A percentile compares a stretch with the other conserved stretches of the same genome.
These are phyloP conservation scores for Drosophila antonietae DNA, from an alignment of 2,888 invertebrate genomes.

Conservation along the genomic window DNA sequence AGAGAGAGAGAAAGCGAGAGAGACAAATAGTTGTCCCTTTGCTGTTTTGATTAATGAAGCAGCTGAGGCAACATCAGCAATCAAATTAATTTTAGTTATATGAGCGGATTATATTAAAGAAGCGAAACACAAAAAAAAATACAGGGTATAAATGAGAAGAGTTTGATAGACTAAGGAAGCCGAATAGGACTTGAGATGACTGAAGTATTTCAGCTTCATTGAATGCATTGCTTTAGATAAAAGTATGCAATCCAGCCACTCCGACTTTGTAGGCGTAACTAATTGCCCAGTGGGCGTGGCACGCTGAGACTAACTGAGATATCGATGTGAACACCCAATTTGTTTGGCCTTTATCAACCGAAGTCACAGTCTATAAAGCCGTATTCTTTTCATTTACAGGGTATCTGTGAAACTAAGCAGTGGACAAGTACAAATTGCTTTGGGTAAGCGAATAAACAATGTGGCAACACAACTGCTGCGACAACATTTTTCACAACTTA, in stretches of 20 bases:
- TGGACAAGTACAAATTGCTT: constrained; percentile 57
- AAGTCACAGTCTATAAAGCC: background rate
- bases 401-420: constrained; percentile 15
- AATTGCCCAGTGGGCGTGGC: background rate
- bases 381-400: background rate
- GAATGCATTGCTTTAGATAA: too few species aligned
- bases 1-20: background rate
- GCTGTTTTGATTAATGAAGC: constrained; percentile 74
- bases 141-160: constrained; percentile 4
- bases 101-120: constrained; percentile 66
- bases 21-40: constrained; percentile 33
- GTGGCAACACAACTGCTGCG: constrained; percentile 24
- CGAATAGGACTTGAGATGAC: background rate
- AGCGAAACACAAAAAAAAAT: background rate
- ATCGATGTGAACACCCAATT: background rate
- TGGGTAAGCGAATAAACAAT: constrained; percentile 40
- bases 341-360: background rate
- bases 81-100: constrained; percentile 79
- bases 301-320: too few species aligned
- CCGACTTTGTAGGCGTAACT: too few species aligned
- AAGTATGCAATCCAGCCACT: too few species aligned
- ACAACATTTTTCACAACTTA: constrained; percentile 73
- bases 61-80: constrained; percentile 80
- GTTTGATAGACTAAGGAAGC: background rate
- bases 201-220: background rate